A percentile compares a stretch with the other conserved stretches of the same genome.
These are phyloP conservation scores for Chrysodeixis includens DNA, from an alignment of 2,888 invertebrate species.

Conservation along the genomic window DNA sequence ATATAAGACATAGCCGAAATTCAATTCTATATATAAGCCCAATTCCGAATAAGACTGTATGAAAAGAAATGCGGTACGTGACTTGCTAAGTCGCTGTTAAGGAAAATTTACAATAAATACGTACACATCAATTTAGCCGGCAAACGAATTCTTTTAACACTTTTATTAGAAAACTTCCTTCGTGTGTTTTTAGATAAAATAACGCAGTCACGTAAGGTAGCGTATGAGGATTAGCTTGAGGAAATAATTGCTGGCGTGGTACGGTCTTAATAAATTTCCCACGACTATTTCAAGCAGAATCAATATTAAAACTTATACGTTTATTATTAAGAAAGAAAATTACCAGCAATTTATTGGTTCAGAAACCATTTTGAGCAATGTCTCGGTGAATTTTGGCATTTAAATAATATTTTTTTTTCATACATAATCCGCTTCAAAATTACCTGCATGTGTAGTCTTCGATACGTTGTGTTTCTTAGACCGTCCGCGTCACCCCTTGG, in stretches of 20 bases:
- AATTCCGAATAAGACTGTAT: slow-evolving; percentile 44
- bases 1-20: slow-evolving; percentile 58
- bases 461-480: slow-evolving; percentile 9
- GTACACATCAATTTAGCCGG: background rate
- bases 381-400: too few species aligned
- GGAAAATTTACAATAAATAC: slow-evolving; percentile 41
- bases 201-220: background rate
- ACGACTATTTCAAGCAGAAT: too few species aligned
- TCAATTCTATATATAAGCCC: slow-evolving; percentile 67
- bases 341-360: too few species aligned
- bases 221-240: background rate
- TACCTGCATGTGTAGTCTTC: background rate
- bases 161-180: background rate
- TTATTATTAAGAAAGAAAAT: too few species aligned
- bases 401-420: background rate
- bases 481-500: slow-evolving; percentile 29
- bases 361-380: too few species aligned
- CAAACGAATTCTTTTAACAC: background rate
- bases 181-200: background rate
- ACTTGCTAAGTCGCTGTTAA: slow-evolving; percentile 21
- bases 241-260: background rate
- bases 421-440: background rate
- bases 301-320: too few species aligned
- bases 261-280: too few species aligned
- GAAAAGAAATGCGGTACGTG: slow-evolving; percentile 55